phyloP scores from a whole-genome alignment of 2,888 invertebrate genomes.

The Hyalella azteca region DNA sequence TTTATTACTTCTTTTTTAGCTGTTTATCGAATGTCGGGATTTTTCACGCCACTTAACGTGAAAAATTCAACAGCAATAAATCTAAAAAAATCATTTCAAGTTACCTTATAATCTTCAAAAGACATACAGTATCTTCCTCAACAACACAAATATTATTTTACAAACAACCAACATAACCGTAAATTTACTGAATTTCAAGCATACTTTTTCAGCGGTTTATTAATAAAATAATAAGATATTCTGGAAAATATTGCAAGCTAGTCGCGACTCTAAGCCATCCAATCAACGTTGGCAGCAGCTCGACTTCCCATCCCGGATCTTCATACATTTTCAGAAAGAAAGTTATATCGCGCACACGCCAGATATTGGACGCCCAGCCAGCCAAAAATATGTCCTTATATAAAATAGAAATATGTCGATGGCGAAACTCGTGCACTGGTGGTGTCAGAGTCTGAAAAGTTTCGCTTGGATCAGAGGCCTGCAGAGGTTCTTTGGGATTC shows the following conservation, averaged over 20 bases:
- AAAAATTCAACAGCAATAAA: too few relatives aligned
- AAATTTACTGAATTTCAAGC: too few relatives aligned
- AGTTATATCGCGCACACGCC: constrained; percentile 31
- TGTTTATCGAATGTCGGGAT: too few relatives aligned
- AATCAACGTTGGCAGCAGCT: constrained; percentile 30
- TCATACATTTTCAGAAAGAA: constrained; percentile 36
- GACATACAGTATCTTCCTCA: too few relatives aligned
- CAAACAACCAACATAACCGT: too few relatives aligned
- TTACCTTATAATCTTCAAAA: too few relatives aligned
- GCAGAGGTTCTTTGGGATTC: constrained; percentile 33
- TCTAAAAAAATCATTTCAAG: too few relatives aligned
- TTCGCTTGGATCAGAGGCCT: constrained; percentile 9
- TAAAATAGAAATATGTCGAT: constrained; percentile 37
- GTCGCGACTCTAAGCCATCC: constrained; percentile 31
- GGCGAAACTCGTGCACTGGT: constrained; percentile 28
- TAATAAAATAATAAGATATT: constrained; percentile 21
- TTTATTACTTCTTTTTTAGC: too few relatives aligned
- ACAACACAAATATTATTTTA: too few relatives aligned
- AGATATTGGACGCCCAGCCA: constrained; percentile 29
- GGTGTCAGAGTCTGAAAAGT: constrained; percentile 30
- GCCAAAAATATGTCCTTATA: constrained; percentile 36
- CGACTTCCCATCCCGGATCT: constrained; percentile 35
- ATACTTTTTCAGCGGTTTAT: too few relatives aligned
- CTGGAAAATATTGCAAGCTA: constrained; percentile 7
- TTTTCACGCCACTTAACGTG: too few relatives aligned